These are phyloP conservation scores for Phanerotoma sp. DNA, from an alignment of 2,888 invertebrate genomes.

Conservation along the genomic window DNA sequence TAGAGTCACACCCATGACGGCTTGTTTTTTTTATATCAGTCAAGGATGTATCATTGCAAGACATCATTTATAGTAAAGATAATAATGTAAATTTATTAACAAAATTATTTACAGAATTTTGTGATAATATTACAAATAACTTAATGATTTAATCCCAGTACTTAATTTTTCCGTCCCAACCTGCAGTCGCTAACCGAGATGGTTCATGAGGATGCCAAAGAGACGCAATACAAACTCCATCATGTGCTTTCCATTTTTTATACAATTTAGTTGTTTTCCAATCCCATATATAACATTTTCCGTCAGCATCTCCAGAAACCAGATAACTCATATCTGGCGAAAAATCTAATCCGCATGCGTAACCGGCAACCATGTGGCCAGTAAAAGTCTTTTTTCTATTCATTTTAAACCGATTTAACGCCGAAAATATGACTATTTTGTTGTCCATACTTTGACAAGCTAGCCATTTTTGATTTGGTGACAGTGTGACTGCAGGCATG, in stretches of 20 bases:
- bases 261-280: slow-evolving; percentile 99
- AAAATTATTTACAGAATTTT: neutral
- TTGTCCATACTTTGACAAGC: slow-evolving; percentile 99
- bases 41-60: too few species aligned
- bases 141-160: slow-evolving; percentile 86
- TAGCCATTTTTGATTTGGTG: slow-evolving; percentile 98
- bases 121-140: neutral
- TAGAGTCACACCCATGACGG: too few species aligned
- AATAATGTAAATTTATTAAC: neutral
- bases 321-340: slow-evolving; percentile 99
- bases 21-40: too few species aligned
- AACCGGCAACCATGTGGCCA: slow-evolving; percentile 99
- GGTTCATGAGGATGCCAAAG: slow-evolving; percentile 99
- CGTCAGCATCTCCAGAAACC: slow-evolving; percentile 98
- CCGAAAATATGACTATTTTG: slow-evolving; percentile 96
- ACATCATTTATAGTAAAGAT: slow-evolving; percentile 5
- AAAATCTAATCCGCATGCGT: slow-evolving; percentile 95
- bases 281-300: slow-evolving; percentile 98
- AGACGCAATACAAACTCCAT: slow-evolving; percentile 91
- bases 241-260: slow-evolving; percentile 99
- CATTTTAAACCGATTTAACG: slow-evolving; percentile 95
- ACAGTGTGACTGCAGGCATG: slow-evolving; percentile 92
- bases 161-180: slow-evolving; percentile 99
- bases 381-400: slow-evolving; percentile 97
- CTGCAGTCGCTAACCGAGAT: slow-evolving; percentile 94